Base-by-base conservation (phyloP, 2,113 vertebrate species). In the Choloepus hoffmanni region DNA sequence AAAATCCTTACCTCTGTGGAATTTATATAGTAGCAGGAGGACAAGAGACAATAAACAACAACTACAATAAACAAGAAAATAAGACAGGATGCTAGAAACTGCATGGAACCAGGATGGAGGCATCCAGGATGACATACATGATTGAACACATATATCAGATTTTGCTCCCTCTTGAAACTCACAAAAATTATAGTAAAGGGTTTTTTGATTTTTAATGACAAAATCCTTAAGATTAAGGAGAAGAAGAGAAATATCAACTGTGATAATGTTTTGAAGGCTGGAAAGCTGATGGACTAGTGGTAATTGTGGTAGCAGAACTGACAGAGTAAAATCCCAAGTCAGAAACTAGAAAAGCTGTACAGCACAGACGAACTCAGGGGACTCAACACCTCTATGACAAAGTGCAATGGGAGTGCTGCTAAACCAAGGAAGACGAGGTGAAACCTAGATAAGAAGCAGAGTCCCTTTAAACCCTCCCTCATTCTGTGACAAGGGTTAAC, bases 51-150 rank as follows among this genome's bases (percentile, higher is more conserved):
- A 65, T 28, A 83, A 43, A 73, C 40, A 92, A 73, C 67, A 19
- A 60, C 45, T 58, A 92, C 89, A 53, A 82, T 60, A 63, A 70
- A 48, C 26, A 77, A 88, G 40, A 87, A 94, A 89, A 74, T 45
- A 53, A 48, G 0, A 53, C 4, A 77, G 26, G 40, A 26, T 63
- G 10, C 43, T 92, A 77, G 68, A 87, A 92, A 92, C 55, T 19
- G 26, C 78, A 50, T 48, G 40, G 65, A 74, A 74, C 74, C 62
- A 53, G 28, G 72, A 85, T 19, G 45, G 63, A 50, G 50, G 68
- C 24, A 58, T 62, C 62, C n/a, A 86, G 36, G 26, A 45, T 55
- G 14, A 45, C 65, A 58, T 58, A 21, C 18, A 58, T 16, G 55
- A 58, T 58, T 55, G 43, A 82, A 81, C 48, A 36, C 30, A 45